Conservation (phyloP, 2,113 vertebrate genomes). For the Poecilia latipinna region DNA sequence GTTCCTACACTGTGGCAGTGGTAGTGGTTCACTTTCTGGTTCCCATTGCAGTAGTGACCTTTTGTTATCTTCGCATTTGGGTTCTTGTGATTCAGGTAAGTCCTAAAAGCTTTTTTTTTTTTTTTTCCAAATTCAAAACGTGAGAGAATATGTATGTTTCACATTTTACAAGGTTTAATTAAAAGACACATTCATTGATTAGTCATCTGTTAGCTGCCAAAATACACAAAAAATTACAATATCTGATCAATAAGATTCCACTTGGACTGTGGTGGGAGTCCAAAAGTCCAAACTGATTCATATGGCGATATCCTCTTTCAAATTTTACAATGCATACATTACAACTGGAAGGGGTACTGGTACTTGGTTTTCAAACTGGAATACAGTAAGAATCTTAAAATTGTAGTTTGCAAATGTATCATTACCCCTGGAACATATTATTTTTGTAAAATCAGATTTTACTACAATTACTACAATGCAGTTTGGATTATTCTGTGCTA, state of each 20-base stretch:
- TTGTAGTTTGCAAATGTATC: not conserved
- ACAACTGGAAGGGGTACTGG: not conserved
- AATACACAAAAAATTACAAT: conserved; percentile 12
- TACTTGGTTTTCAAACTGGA: not conserved
- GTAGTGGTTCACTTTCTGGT: conserved; percentile 90
- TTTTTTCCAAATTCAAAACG: not conserved
- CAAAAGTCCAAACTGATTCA: not conserved
- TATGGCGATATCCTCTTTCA: not conserved
- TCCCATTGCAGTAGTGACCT: conserved; percentile 88
- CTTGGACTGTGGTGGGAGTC: not conserved
- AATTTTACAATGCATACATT: not conserved
- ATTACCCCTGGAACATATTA: not conserved
- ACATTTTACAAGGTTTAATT: conserved; percentile 10
- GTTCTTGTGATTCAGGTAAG: conserved; percentile 87
- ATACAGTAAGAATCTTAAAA: too few species aligned
- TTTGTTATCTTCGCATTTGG: conserved; percentile 93
- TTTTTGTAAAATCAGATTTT: not conserved
- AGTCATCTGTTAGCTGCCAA: conserved; percentile 26
- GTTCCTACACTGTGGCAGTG: conserved; percentile 85
- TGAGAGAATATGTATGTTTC: not conserved
- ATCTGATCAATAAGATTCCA: not conserved
- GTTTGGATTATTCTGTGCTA: not conserved
- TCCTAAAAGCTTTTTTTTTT: not conserved
- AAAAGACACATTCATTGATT: too few species aligned
- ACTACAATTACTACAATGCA: not conserved